Evolutionary conservation across 2,797 vertebrate species (phyloP), one percentile per base, ranked within the genome.

Genomic region (Myotis daubentonii): DNA sequence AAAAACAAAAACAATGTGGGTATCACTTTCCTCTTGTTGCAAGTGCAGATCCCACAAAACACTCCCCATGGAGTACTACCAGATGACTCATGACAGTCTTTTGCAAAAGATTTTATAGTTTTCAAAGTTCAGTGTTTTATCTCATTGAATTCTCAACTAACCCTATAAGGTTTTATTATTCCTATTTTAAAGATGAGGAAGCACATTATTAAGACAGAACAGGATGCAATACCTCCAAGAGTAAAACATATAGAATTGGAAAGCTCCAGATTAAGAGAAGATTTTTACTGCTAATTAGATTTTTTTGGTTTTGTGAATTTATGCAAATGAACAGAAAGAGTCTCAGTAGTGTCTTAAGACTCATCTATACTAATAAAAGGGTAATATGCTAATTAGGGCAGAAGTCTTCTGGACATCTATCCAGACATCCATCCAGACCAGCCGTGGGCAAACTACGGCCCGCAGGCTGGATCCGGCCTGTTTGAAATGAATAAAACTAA

Each of bases 251-350:
- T 33, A 71, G 41, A 86, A 19, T 7, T 51, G 6, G 10, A n/a
- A 51, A 71, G 28, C 4, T 75, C 93, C 44, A 53, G 33, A 87
- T 49, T 30, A 81, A 91, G 68, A 78, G 4, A 6, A 22, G 2
- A 91, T 81, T 91, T 88, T 89, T 81, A 90, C n/a, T 51, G 53
- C 22, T 81, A n/a, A 55, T 87, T 87, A 44, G 28, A n/a, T 1
- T 20, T 70, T 74, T 41, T 78, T 12, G 55, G 8, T 93, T 93
- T 86, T 55, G 74, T 65, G 11, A 87, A 7, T 12, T 75, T 84
- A 30, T 68, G 20, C 51, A 78, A 87, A n/a, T 72, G 15, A 51
- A 17, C 3, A 75, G 10, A 8, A 81, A 57, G 41, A n/a, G 9
- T 36, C 36, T 72, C 9, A 33, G 7, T 30, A 20, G 25, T 38